Evolutionary conservation across 2,797 vertebrate species (phyloP), one percentile per base, ranked within the genome.

Genomic region (Aphelocoma californica): DNA sequence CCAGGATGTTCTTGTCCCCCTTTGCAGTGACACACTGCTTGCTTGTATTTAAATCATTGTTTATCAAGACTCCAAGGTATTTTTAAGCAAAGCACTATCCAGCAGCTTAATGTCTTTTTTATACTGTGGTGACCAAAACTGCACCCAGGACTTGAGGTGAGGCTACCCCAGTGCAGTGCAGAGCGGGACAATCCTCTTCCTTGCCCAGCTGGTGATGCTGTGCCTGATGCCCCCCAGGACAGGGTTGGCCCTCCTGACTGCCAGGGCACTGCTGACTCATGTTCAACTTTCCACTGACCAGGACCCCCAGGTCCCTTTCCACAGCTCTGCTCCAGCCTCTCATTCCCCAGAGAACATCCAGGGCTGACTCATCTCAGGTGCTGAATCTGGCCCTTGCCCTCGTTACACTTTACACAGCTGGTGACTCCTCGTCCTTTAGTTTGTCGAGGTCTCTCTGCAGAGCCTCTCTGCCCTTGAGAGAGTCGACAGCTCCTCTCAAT

Each of bases 121-220:
- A 34, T 26, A 62, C 4, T 31, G 34, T 21, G 9, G 25, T 23
- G 6, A 18, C 34, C 31, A 62, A 62, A 70, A 34, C 40, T 26
- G 20, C 2, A 7, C 25, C 20, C 34, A 48, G 34, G 1, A 61
- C 20, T 47, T 0, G 0, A 48, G 25, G 25, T 61, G 48, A 34
- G 25, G 42, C 31, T 1, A 0, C 10, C 14, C 17, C 56, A 70
- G 15, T 1, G n/a, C 48, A 62, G 11, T 23, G 48, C 80, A 77
- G 72, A 69, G 25, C 3, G 4, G 51, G 42, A 70, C 57, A 62
- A 54, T 54, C 12, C 25, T 34, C 57, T 34, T 2, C 21, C 31
- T 54, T 54, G 29, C 34, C 40, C 0, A 0, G 40, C 40, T 72
- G 67, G 12, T 0, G 0, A n/a, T 62, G 48, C 40, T 54, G 56